These are phyloP conservation scores for Patiria miniata DNA, from an alignment of 35 echinoderm and acorn worm genomes.

Conservation along the genomic window DNA sequence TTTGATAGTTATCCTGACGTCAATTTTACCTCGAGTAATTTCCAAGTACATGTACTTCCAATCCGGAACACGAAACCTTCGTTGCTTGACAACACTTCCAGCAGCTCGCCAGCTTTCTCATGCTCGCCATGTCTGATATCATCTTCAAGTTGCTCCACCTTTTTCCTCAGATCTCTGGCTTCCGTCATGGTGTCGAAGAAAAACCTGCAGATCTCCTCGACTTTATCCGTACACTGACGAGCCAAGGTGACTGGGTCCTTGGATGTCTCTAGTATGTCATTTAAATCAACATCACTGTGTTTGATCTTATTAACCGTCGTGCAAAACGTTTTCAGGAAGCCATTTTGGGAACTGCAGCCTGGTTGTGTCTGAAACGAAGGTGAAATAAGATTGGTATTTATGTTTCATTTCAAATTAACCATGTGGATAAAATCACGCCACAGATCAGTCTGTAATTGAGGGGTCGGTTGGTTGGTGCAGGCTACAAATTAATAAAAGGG, in stretches of 20 bases:
- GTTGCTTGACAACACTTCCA: neutral
- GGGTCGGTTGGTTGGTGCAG: too few relatives aligned
- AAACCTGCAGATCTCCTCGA: neutral
- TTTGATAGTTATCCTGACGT: neutral
- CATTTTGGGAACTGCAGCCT: too few relatives aligned
- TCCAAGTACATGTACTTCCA: neutral
- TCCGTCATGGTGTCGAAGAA: neutral
- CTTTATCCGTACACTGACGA: constrained; percentile 11
- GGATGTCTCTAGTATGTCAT: too few relatives aligned
- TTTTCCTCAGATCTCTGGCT: neutral
- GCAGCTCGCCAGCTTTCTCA: neutral
- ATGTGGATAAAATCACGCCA: too few relatives aligned
- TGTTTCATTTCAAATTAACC: too few relatives aligned
- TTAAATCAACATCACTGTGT: too few relatives aligned
- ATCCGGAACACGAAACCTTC: neutral
- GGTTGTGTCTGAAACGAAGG: too few relatives aligned
- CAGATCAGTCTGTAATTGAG: too few relatives aligned
- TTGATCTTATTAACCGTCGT: too few relatives aligned
- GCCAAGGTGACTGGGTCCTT: neutral
- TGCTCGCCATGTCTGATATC: neutral
- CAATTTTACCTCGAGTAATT: neutral
- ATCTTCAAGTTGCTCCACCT: neutral
- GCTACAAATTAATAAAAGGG: too few relatives aligned
- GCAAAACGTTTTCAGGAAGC: too few relatives aligned
- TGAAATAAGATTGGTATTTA: too few relatives aligned